These are phyloP conservation scores for Ephialtes manifestator DNA, from an alignment of 2,888 invertebrate species.

Conservation along the genomic window DNA sequence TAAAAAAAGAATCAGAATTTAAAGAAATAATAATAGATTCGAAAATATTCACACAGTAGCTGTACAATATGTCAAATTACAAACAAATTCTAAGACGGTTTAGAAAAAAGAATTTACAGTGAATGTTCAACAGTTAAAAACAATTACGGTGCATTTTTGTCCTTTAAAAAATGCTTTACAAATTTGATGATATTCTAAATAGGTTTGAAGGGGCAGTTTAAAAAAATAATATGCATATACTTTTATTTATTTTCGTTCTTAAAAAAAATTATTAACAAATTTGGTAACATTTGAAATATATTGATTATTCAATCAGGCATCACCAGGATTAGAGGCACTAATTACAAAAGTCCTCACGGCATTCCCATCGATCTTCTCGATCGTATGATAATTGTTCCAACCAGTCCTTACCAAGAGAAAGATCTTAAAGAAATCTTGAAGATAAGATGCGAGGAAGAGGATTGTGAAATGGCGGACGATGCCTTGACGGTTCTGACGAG, in stretches of 20 bases:
- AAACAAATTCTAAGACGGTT: no score
- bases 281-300: not conserved
- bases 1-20: no score
- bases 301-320: slow-evolving; percentile 87
- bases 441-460: slow-evolving; percentile 98
- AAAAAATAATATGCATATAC: no score
- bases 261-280: not conserved
- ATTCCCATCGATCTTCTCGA: slow-evolving; percentile 98
- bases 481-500: slow-evolving; percentile 96
- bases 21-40: no score
- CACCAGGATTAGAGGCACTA: slow-evolving; percentile 97
- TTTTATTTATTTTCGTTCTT: no score
- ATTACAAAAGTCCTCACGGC: slow-evolving; percentile 97
- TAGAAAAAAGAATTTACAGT: no score
- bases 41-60: not conserved
- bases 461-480: slow-evolving; percentile 97
- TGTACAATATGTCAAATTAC: no score
- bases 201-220: no score
- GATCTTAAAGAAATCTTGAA: slow-evolving; percentile 97
- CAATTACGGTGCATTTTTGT: no score
- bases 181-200: no score
- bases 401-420: slow-evolving; percentile 94
- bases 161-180: no score
- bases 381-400: slow-evolving; percentile 97
- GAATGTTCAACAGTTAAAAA: no score